Evolutionary conservation across 2,888 invertebrate species (phyloP).

Genomic region (Drosophila imparisetae): DNA sequence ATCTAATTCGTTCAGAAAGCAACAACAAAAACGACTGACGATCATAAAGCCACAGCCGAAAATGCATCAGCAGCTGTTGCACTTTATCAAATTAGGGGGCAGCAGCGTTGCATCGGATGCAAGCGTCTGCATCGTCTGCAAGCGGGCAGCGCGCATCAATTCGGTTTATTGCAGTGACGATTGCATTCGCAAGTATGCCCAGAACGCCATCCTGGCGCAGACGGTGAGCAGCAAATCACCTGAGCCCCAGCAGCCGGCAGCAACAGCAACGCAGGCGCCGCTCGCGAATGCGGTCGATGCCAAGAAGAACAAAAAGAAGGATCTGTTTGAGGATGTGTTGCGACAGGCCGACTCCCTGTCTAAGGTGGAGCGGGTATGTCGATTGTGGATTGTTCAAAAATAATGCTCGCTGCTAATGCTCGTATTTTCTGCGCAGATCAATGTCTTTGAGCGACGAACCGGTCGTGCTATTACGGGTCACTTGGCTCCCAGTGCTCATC

Average conservation of each 20-base stretch:
- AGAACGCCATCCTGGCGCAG: slow-evolving; percentile 86
- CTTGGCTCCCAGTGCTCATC: slow-evolving; percentile 93
- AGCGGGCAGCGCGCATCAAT: slow-evolving; percentile 89
- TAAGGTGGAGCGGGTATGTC: slow-evolving; percentile 82
- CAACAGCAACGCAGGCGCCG: slow-evolving; percentile 11
- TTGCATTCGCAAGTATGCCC: slow-evolving; percentile 94
- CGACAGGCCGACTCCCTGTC: slow-evolving; percentile 80
- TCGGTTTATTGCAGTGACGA: slow-evolving; percentile 95
- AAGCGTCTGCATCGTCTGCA: slow-evolving; percentile 90
- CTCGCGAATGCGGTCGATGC: slow-evolving; percentile 60
- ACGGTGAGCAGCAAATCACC: slow-evolving; percentile 63
- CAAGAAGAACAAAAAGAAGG: slow-evolving; percentile 82
- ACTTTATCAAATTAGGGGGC: slow-evolving; percentile 62
- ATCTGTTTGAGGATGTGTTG: slow-evolving; percentile 83
- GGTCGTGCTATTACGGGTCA: slow-evolving; percentile 90
- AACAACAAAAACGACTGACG: slow-evolving; percentile 17
- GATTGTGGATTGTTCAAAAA: background rate
- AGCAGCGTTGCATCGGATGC: slow-evolving; percentile 29
- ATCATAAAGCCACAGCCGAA: slow-evolving; percentile 31
- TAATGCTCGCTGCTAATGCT: background rate
- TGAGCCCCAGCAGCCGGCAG: slow-evolving; percentile 49
- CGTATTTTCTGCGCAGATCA: slow-evolving; percentile 85
- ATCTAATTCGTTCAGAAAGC: slow-evolving; percentile 16
- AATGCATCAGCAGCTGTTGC: slow-evolving; percentile 66
- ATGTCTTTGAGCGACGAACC: slow-evolving; percentile 93